Base-by-base conservation (phyloP, 2,888 invertebrate species). In the Hydrotaea diabolus region DNA sequence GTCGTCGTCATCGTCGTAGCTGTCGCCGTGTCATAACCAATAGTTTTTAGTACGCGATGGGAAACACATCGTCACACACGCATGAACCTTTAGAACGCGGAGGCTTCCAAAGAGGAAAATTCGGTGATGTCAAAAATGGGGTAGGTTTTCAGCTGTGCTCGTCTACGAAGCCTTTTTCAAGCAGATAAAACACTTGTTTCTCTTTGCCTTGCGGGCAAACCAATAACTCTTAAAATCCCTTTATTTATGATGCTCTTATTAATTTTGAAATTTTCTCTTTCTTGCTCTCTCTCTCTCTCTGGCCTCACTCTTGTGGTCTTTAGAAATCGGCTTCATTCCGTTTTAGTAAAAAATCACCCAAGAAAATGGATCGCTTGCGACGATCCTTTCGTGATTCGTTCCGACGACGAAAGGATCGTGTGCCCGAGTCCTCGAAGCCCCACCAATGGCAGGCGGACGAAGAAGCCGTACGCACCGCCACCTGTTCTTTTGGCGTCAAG, bases 361-460 rank as follows among this genome's bases (percentile, higher is more conserved):
- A 95, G 86, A 95, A 95, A 92, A 98, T 98, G 98, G 97, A 98
- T 94, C 95, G 97, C 89, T 93, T 98, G 89, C 94, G 97, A 90
- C 94, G 96, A 90, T 97, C 97, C 88, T 97, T 98, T 93, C 95
- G 98, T 87, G 98, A 98, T 92, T 98, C 98, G 86, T 98, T 98
- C 93, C 96, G 99, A 78, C 94, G 96, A 86, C 96, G 98, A 93
- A 98, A 98, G 94, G 96, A 96, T 90, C 95, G 94, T 79, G 95
- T 96, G 77, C 97, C 97, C 7, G 98, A 98, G 93, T 97, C 97
- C 86, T 97, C 97, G 84, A 98, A 98, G 92, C 98, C 98, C 43
- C 98, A 98, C 93, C 98, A 98, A 92, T 99, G 99, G 99, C 98
- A 98, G 92, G 97, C 98, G 55, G 99, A 99, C 93, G 99, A 99